Conservation (phyloP, 2,888 invertebrate species). For the Limnephilus auricula region DNA sequence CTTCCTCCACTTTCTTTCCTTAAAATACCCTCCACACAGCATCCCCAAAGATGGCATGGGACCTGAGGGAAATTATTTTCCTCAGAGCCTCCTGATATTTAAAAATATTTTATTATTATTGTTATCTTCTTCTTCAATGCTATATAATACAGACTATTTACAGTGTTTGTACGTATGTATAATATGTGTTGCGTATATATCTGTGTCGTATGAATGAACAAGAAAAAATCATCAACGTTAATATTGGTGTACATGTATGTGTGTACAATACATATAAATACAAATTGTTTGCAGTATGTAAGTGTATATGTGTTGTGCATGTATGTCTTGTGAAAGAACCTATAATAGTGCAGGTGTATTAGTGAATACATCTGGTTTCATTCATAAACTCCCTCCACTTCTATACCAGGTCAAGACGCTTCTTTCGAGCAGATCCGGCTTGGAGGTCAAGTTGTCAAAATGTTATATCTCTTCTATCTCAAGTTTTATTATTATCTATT, state of each 20-base stretch:
- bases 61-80: too few species aligned
- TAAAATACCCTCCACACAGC: too few species aligned
- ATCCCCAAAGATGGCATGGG: too few species aligned
- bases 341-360: not conserved
- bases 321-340: too few species aligned
- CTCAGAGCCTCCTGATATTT: too few species aligned
- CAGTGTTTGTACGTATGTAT: not conserved
- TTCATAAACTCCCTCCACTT: constrained; percentile 34
- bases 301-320: not conserved
- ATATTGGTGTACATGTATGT: not conserved
- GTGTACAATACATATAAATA: not conserved
- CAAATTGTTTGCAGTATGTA: not conserved
- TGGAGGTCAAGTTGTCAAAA: not conserved
- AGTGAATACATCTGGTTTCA: constrained; percentile 31
- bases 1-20: too few species aligned
- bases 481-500: too few species aligned
- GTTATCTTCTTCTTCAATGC: too few species aligned
- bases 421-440: constrained; percentile 6
- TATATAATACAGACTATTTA: not conserved
- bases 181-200: not conserved
- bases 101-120: too few species aligned
- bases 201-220: not conserved
- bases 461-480: too few species aligned
- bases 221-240: not conserved
- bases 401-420: not conserved